These are phyloP conservation scores for Butorides virescens DNA, from an alignment of 2,113 vertebrate genomes.

Conservation along the genomic window DNA sequence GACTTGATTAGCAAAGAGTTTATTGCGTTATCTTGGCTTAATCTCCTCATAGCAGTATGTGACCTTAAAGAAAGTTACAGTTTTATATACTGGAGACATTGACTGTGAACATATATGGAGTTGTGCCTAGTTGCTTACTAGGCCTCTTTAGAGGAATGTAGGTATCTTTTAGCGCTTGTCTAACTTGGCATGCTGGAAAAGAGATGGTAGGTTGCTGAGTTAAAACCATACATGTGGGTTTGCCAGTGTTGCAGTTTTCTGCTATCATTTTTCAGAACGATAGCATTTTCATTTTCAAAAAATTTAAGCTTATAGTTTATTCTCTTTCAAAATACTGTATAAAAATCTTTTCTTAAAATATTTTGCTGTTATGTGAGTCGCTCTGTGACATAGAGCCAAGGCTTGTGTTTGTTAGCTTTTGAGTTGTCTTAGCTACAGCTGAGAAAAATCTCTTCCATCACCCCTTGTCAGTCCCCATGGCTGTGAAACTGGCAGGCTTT, in stretches of 20 bases:
- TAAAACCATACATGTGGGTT: neutral
- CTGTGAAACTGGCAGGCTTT: neutral
- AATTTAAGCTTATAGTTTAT: neutral
- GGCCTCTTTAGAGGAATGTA: neutral
- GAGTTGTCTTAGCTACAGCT: neutral
- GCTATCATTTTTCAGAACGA: neutral
- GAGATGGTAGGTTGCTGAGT: neutral
- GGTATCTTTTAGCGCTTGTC: neutral
- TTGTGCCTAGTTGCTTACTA: neutral
- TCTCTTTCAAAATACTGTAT: neutral
- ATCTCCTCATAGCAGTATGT: neutral
- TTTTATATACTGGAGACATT: neutral
- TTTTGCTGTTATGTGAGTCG: rapidly evolving
- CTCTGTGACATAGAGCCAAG: neutral
- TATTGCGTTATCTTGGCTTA: neutral
- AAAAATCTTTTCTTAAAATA: neutral
- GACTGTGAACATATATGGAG: neutral
- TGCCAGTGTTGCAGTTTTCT: too few relatives aligned
- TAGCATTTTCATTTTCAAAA: neutral
- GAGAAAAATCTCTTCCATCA: neutral
- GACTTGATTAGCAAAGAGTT: neutral
- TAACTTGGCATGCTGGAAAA: neutral
- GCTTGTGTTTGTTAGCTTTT: neutral
- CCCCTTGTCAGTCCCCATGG: too few relatives aligned
- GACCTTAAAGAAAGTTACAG: neutral